These are phyloP conservation scores for Felis chaus DNA, from an alignment of 2,113 vertebrate species.

Conservation along the genomic window DNA sequence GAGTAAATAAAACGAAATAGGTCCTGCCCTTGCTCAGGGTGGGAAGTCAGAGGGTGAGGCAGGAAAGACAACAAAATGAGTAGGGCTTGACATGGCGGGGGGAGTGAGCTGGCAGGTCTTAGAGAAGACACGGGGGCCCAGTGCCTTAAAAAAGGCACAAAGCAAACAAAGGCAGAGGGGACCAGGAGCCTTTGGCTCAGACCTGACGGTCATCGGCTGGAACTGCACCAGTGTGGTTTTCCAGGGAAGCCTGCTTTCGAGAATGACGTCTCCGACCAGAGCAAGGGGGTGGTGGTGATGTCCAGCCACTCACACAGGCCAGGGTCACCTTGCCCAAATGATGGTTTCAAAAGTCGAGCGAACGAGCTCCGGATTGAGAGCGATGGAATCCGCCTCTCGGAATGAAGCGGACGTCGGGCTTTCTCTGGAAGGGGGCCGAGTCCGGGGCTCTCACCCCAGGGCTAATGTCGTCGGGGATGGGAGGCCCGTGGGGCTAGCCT, in stretches of 20 bases:
- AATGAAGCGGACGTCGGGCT: not conserved
- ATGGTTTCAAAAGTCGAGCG: not conserved
- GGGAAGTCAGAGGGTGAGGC: not conserved
- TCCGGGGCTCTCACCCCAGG: fast-evolving
- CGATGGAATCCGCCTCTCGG: fast-evolving
- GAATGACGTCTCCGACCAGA: not conserved
- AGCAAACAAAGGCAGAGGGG: not conserved
- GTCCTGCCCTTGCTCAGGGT: not conserved
- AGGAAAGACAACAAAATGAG: not conserved
- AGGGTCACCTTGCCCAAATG: not conserved
- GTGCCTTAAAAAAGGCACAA: not conserved
- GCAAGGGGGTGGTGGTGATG: not conserved
- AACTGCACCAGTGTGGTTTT: not conserved
- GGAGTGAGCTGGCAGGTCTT: not conserved
- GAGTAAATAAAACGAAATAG: not conserved
- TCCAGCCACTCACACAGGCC: not conserved
- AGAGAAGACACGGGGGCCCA: not conserved
- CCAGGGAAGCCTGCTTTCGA: not conserved
- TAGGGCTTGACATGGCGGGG: not conserved
- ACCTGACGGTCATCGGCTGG: not conserved
- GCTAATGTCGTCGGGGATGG: fast-evolving
- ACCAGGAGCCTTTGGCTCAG: not conserved
- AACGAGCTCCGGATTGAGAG: fast-evolving
- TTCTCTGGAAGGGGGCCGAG: not conserved
- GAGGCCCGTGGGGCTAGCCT: not conserved